Evolutionary conservation across 2,797 vertebrate genomes (phyloP).

Genomic region (Enteromius argenteus): DNA sequence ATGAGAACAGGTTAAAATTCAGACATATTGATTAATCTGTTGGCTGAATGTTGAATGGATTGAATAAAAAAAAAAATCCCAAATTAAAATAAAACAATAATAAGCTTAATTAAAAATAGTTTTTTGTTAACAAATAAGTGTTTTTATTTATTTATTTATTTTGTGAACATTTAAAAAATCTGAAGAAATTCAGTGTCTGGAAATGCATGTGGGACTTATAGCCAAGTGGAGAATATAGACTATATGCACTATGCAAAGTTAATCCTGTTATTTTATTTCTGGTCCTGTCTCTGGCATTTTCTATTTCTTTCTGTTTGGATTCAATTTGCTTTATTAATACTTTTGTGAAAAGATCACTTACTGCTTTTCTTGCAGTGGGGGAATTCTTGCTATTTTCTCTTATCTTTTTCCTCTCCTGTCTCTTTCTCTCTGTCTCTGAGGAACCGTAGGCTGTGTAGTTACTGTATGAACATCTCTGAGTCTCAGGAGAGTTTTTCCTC

Average conservation of each 20-base stretch:
- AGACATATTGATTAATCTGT: background rate
- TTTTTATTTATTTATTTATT: too few species aligned
- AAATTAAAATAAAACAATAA: background rate
- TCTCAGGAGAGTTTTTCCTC: slow-evolving; percentile 12
- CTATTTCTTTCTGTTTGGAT: background rate
- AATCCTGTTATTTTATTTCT: background rate
- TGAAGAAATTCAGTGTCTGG: background rate
- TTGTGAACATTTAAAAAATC: background rate
- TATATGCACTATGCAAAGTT: background rate
- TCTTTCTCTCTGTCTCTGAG: background rate
- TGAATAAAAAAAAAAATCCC: background rate
- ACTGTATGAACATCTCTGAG: slow-evolving; percentile 6
- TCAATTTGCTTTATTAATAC: slow-evolving; percentile 11
- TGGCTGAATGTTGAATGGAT: background rate
- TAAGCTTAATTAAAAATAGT: background rate
- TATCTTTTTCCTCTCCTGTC: background rate
- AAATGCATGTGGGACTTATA: background rate
- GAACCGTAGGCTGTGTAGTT: slow-evolving; percentile 1
- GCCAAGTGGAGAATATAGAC: background rate
- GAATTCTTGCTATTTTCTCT: slow-evolving; percentile 4
- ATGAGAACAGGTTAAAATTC: background rate
- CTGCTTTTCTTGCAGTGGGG: background rate
- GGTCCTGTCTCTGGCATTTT: too few species aligned
- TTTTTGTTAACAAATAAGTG: background rate
- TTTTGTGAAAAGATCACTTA: slow-evolving; percentile 26